Base-by-base conservation (phyloP, 2,113 vertebrate species). In the Sprattus sprattus region DNA sequence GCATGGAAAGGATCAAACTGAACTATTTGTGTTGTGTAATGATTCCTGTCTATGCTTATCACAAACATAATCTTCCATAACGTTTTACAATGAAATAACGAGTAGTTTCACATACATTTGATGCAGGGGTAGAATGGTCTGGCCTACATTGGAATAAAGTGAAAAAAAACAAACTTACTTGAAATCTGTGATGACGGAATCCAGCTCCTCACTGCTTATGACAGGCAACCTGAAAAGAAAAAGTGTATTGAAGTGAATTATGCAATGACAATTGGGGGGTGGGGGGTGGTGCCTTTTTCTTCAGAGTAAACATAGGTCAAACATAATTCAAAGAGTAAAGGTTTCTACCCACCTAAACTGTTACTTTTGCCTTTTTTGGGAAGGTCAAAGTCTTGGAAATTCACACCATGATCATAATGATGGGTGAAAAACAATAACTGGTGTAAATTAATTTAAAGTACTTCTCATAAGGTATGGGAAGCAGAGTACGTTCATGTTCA, bases 151-250 rank as follows among this genome's bases (percentile, higher is more conserved):
- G 49, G 45, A 6, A 85, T 22, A 85, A 25, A 49, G 1, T 18
- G 80, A 86, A 8, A 39, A 39, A 39, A 39, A 39, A 15, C 64
- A 78, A 4, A 82, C 89, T 85, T 84, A 95, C 95, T 89, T 92
- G 82, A 93, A 93, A 81, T 95, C 91, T 86, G 90, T 89, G 86
- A 93, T 89, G 87, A 94, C 85, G 39, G 94, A 90, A 89, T 95
- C 94, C 88, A 95, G 44, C 22, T 91, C 91, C 50, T 93, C 91
- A 84, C 49, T 88, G 86, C 91, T 93, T 86, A 94, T 90, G 81
- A 93, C 78, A 0, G 93, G 91, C 82, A 94, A 87, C 88, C 94
- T 94, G 86, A 28, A 83, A 83, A 83, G 3, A 89, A 75, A 86
- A n/a, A 39, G 32, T 5, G 54, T 7, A 89, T 28, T 60, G 0